A percentile compares a stretch with the other conserved stretches of the same genome.
phyloP scores from a whole-genome alignment of 2,113 vertebrate species.

The Calypte anna region DNA sequence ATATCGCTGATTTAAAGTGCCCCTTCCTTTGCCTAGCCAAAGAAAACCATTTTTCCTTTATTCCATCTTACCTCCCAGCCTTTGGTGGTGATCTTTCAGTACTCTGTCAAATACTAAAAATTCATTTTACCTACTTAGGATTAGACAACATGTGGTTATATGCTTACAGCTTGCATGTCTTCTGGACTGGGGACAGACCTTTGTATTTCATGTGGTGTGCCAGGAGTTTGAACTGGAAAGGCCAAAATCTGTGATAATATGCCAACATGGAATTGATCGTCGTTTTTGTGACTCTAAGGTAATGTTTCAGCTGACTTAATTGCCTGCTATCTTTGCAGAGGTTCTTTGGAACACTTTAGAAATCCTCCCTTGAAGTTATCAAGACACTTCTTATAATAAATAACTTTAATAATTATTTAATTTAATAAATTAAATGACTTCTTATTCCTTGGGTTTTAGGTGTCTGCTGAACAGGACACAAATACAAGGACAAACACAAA shows the following conservation, averaged over 20 bases:
- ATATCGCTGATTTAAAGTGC: constrained; percentile 25
- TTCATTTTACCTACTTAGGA: not conserved
- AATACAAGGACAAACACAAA: not conserved
- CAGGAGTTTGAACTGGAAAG: constrained; percentile 95
- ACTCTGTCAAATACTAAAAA: not conserved
- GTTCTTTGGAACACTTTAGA: not conserved
- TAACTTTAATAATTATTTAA: no score
- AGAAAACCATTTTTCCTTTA: constrained; percentile 33
- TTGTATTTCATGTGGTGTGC: constrained; percentile 92
- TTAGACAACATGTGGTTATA: not conserved
- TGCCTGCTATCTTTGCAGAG: rapidly evolving
- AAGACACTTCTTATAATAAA: not conserved
- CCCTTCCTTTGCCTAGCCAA: not conserved
- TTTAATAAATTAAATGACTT: not conserved
- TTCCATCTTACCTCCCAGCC: not conserved
- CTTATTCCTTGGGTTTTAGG: not conserved
- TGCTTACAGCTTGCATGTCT: constrained; percentile 83
- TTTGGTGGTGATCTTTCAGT: not conserved
- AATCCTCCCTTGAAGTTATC: not conserved
- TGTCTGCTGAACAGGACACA: not conserved
- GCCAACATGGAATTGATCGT: constrained; percentile 95
- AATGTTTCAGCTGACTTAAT: not conserved
- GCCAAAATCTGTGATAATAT: constrained; percentile 89
- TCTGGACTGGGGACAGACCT: constrained; percentile 93
- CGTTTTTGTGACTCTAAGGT: constrained; percentile 94